Percentiles rank a stretch among this genome's conserved stretches.
Evolutionary conservation across 2,888 invertebrate genomes (phyloP).

Genomic region (Heliconius sara): DNA sequence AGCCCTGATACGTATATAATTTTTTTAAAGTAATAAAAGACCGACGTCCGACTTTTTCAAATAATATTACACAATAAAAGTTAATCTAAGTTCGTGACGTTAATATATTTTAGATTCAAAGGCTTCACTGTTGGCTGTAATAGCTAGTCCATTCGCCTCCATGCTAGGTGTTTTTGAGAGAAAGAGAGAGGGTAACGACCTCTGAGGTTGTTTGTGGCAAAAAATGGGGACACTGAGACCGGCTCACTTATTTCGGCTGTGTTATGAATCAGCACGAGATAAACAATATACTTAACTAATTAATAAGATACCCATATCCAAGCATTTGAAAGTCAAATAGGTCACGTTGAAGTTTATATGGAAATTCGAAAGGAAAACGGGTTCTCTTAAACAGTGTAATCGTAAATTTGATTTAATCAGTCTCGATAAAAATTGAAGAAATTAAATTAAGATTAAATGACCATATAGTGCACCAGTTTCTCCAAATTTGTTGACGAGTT

Average conservation of each 20-base stretch:
- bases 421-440: slow-evolving; percentile 27
- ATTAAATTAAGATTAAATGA: slow-evolving; percentile 22
- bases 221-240: slow-evolving; percentile 81
- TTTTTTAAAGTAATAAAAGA: background rate
- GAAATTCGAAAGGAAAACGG: slow-evolving; percentile 37
- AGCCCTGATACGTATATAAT: background rate
- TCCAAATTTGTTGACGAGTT: background rate
- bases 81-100: slow-evolving; percentile 18
- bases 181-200: slow-evolving; percentile 79
- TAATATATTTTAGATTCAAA: slow-evolving; percentile 34
- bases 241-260: slow-evolving; percentile 78
- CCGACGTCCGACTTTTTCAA: background rate
- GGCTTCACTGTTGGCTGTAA: slow-evolving; percentile 48
- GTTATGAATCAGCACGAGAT: slow-evolving; percentile 81
- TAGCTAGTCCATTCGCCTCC: slow-evolving; percentile 68
- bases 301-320: slow-evolving; percentile 50
- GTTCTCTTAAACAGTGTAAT: slow-evolving; percentile 20
- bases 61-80: slow-evolving; percentile 3
- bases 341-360: slow-evolving; percentile 41
- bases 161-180: slow-evolving; percentile 74
- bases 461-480: slow-evolving; percentile 22
- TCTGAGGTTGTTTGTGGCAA: slow-evolving; percentile 82
- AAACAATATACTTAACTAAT: slow-evolving; percentile 71
- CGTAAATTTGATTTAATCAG: slow-evolving; percentile 29
- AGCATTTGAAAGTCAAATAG: slow-evolving; percentile 48